These are phyloP conservation scores for Mechanitis mazaeus DNA, from an alignment of 2,888 invertebrate genomes.

Conservation along the genomic window DNA sequence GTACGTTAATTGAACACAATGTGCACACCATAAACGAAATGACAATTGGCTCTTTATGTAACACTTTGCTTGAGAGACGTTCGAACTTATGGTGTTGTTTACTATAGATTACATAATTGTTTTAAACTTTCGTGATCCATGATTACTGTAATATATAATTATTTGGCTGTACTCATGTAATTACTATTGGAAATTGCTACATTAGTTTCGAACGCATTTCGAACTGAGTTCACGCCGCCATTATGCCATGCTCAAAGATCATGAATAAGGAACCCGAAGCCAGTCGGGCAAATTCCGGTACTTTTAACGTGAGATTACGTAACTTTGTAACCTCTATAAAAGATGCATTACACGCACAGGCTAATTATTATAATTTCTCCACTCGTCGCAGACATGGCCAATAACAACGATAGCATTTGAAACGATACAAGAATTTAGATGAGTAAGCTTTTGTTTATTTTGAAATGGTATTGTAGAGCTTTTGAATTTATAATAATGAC, in stretches of 20 bases:
- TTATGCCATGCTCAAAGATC: no score
- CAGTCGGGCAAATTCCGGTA: no score
- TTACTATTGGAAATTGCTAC: no score
- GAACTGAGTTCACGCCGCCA: no score
- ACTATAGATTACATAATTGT: conserved; percentile 14
- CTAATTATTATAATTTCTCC: conserved; percentile 69
- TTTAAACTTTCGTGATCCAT: no score
- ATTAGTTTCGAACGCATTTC: no score
- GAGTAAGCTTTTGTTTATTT: conserved; percentile 36
- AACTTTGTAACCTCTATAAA: conserved; percentile 30
- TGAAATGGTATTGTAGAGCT: conserved; percentile 24
- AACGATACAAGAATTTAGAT: conserved; percentile 56
- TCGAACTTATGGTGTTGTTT: conserved; percentile 18
- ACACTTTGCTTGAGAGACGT: conserved; percentile 16
- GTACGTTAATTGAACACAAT: conserved; percentile 25
- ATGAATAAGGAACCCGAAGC: no score
- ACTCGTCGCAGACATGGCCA: conserved; percentile 53
- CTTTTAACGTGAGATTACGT: no score
- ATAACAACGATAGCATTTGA: conserved; percentile 50
- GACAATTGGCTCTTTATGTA: conserved; percentile 26
- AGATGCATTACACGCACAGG: conserved; percentile 41
- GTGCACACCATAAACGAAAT: conserved; percentile 25
- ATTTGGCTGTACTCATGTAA: no score
- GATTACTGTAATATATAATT: no score
- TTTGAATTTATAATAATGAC: conserved; percentile 26